phyloP scores from a whole-genome alignment of 2,797 vertebrate species.

The Eospalax fontanierii region DNA sequence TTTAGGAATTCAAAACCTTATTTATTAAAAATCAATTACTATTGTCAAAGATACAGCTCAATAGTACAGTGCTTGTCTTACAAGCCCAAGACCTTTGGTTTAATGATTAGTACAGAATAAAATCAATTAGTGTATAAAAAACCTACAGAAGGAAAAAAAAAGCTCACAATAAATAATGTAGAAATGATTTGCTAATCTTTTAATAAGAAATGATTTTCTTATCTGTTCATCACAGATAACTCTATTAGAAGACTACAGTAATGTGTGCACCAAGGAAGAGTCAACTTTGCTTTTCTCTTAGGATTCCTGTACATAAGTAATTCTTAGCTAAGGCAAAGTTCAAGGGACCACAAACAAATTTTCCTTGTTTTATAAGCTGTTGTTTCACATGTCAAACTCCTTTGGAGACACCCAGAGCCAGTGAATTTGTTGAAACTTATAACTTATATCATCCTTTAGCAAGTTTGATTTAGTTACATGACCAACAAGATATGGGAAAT shows the following conservation, averaged over 20 bases:
- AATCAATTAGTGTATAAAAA: not conserved
- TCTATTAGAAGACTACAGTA: not conserved
- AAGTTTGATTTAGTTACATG: not conserved
- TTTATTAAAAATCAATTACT: not conserved
- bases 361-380: slow-evolving; percentile 8
- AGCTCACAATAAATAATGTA: not conserved
- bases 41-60: not conserved
- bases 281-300: not conserved
- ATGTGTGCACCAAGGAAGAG: not conserved
- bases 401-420: too few species aligned
- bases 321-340: slow-evolving; percentile 37
- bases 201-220: too few species aligned
- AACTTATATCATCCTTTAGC: not conserved
- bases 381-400: not conserved
- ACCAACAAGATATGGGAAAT: not conserved
- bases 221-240: not conserved
- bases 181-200: not conserved
- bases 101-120: not conserved
- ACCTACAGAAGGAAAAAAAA: not conserved
- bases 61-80: not conserved
- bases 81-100: too few species aligned
- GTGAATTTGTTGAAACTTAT: not conserved
- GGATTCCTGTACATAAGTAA: not conserved
- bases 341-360: not conserved
- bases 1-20: not conserved